Conservation (phyloP, 2,797 vertebrate species). For the Gymnothorax reevesii region DNA sequence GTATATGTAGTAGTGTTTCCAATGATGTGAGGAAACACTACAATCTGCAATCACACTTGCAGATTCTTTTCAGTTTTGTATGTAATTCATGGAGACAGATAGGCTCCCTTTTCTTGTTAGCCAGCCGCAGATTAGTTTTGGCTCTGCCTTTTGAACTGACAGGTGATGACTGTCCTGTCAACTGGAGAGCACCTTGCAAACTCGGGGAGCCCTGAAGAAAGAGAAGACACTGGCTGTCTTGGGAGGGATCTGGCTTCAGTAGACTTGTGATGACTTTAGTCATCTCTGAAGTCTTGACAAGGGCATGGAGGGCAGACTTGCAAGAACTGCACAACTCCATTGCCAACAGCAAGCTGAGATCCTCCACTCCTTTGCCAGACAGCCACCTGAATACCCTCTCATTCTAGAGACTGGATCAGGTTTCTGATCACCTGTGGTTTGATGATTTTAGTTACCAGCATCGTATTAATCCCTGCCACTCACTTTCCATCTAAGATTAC, state of each 20-base stretch:
- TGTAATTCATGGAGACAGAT: conserved; percentile 2
- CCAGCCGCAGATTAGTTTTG: background rate
- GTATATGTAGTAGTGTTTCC: too few species aligned
- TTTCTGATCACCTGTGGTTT: conserved; percentile 33
- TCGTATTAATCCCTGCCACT: conserved; percentile 7
- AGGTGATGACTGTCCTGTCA: background rate
- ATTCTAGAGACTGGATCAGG: conserved; percentile 5
- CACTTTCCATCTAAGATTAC: conserved; percentile 48
- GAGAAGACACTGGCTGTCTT: conserved; percentile 18
- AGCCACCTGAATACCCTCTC: conserved; percentile 31
- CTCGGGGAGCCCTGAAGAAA: too few species aligned
- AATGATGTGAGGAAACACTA: too few species aligned
- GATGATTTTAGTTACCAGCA: conserved; percentile 22
- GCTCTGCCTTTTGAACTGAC: background rate
- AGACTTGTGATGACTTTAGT: conserved; percentile 18
- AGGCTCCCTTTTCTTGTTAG: background rate
- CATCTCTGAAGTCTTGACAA: conserved; percentile 17
- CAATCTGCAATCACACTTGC: too few species aligned
- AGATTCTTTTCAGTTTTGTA: background rate
- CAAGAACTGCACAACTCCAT: background rate
- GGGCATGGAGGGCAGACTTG: background rate
- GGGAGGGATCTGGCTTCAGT: conserved; percentile 50
- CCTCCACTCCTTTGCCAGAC: background rate
- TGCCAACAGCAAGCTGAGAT: background rate
- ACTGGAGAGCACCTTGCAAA: background rate